Percentiles rank a stretch among this genome's conserved stretches.
phyloP scores from a whole-genome alignment of 2,113 vertebrate genomes.

The Polyodon spathula region DNA sequence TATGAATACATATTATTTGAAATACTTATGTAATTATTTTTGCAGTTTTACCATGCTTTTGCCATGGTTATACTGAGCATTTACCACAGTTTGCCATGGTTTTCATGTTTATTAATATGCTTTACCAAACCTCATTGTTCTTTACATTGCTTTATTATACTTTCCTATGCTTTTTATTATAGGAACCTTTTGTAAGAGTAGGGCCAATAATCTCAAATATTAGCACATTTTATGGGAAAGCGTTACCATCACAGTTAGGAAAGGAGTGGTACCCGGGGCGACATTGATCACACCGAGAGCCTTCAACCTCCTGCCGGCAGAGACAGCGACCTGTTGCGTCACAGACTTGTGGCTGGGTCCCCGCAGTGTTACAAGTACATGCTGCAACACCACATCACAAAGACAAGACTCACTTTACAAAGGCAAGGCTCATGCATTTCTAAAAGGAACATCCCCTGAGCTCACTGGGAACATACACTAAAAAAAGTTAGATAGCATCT shows the following conservation, averaged over 20 bases:
- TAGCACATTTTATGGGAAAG: background rate
- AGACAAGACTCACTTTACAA: background rate
- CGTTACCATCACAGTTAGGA: conserved; percentile 70
- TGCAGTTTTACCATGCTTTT: too few species aligned
- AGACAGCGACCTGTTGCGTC: conserved; percentile 62
- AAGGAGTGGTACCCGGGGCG: conserved; percentile 59
- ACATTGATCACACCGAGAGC: conserved; percentile 65
- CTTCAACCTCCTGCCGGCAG: conserved; percentile 59
- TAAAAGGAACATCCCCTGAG: too few species aligned
- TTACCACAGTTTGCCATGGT: too few species aligned
- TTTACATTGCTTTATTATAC: too few species aligned
- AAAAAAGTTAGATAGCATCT: too few species aligned
- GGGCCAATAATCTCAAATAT: background rate
- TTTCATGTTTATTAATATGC: too few species aligned
- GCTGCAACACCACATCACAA: conserved; percentile 42
- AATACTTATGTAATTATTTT: too few species aligned
- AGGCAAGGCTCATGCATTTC: too few species aligned
- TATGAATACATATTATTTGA: too few species aligned
- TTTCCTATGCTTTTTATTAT: background rate
- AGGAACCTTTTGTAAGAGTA: background rate
- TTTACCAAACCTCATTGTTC: too few species aligned
- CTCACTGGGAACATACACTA: too few species aligned
- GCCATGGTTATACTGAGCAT: too few species aligned
- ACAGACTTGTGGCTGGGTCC: conserved; percentile 53
- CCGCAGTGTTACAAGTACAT: conserved; percentile 63